Evolutionary conservation across 2,113 vertebrate species (phyloP).

Genomic region (Mobula birostris): DNA sequence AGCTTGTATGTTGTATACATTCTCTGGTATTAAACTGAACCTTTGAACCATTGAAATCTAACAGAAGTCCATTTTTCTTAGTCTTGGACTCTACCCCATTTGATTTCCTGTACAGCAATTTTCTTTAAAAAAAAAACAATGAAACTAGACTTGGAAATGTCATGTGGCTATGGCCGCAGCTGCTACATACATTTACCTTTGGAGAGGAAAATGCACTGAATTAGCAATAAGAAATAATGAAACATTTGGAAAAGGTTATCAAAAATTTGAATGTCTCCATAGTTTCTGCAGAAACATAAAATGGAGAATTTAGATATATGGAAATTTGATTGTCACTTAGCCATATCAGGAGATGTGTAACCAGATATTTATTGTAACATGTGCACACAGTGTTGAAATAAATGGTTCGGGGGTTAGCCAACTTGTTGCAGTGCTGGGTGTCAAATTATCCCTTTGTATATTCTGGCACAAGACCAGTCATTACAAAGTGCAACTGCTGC

Average conservation of each 20-base stretch:
- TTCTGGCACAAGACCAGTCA: neutral
- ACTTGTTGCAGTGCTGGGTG: neutral
- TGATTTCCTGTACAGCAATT: too few relatives aligned
- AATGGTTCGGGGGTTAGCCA: neutral
- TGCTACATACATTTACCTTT: neutral
- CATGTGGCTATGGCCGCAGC: neutral
- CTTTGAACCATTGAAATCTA: too few relatives aligned
- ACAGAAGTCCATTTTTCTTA: neutral
- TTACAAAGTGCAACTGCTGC: neutral
- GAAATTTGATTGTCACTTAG: neutral
- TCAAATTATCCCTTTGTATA: neutral
- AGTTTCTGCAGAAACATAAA: slow-evolving; percentile 9
- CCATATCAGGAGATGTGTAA: neutral
- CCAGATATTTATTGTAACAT: neutral
- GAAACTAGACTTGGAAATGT: neutral
- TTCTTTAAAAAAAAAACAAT: neutral
- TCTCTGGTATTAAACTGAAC: too few relatives aligned
- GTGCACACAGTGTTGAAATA: neutral
- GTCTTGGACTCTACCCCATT: neutral
- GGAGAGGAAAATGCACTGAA: neutral
- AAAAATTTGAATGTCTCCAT: neutral
- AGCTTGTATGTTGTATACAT: too few relatives aligned
- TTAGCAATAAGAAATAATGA: neutral
- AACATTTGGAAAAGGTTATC: neutral
- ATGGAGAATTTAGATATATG: neutral